Evolutionary conservation across 2,888 invertebrate species (phyloP).

Genomic region (Dasysyrphus albostriatus): DNA sequence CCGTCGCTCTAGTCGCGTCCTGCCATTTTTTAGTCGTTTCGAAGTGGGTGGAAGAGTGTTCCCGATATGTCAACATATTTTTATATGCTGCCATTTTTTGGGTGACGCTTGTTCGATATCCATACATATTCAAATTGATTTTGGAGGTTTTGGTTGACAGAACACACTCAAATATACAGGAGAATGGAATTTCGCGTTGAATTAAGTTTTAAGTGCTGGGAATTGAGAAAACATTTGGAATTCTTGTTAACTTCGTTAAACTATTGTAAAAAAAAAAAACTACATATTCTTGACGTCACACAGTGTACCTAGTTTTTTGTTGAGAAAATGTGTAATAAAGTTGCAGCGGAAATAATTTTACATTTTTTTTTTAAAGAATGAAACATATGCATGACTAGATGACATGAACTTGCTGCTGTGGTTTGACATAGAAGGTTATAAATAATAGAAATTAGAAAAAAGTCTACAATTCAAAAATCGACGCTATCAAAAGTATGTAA

Average conservation of each 20-base stretch:
- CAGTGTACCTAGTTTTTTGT: too few species aligned
- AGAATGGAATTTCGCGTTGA: constrained; percentile 1
- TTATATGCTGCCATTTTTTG: constrained; percentile 55
- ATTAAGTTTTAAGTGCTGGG: constrained; percentile 32
- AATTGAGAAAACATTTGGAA: constrained; percentile 17
- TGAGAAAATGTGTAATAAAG: too few species aligned
- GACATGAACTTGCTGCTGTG: too few species aligned
- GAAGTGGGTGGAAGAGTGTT: constrained; percentile 16
- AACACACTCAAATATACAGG: neutral
- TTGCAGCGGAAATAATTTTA: too few species aligned
- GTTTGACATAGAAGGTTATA: too few species aligned
- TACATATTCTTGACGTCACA: too few species aligned
- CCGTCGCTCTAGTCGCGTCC: constrained; percentile 13
- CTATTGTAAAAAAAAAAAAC: neutral
- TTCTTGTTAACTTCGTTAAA: constrained; percentile 26
- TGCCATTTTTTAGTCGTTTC: neutral
- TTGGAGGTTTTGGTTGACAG: constrained; percentile 11
- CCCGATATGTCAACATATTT: constrained; percentile 68
- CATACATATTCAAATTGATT: constrained; percentile 58
- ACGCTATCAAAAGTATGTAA: too few species aligned
- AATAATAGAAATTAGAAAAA: too few species aligned
- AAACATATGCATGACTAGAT: too few species aligned
- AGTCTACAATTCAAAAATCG: too few species aligned
- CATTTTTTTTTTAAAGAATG: too few species aligned
- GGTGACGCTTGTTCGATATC: constrained; percentile 64